Evolutionary conservation across 2,888 invertebrate species (phyloP).

Genomic region (Pristionchus entomophagus): DNA sequence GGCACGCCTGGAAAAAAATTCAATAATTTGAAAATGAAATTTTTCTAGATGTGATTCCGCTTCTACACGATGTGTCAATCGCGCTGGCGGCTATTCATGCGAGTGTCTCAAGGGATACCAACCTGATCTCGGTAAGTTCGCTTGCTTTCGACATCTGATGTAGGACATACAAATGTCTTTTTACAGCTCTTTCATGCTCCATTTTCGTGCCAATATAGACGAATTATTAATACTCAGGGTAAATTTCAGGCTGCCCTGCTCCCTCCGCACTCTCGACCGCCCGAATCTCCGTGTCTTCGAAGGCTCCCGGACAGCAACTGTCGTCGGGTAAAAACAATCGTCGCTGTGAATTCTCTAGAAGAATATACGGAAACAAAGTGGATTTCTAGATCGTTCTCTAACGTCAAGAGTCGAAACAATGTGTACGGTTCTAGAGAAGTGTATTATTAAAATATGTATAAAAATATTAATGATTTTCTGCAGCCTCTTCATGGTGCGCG

Average conservation of each 20-base stretch:
- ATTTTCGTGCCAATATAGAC: too few relatives aligned
- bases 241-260: constrained; percentile 46
- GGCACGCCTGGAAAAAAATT: background rate
- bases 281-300: constrained; percentile 48
- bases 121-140: constrained; percentile 70
- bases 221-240: too few relatives aligned
- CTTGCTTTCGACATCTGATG: too few relatives aligned
- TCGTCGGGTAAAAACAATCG: background rate
- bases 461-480: background rate
- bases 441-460: background rate
- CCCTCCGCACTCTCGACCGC: constrained; percentile 45
- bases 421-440: too few relatives aligned
- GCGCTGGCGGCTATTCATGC: constrained; percentile 74
- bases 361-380: background rate
- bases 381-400: background rate
- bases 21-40: background rate
- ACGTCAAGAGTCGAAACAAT: too few relatives aligned
- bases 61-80: constrained; percentile 71
- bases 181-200: too few relatives aligned
- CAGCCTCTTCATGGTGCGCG: constrained; percentile 54
- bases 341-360: background rate
- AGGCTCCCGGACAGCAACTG: constrained; percentile 6
- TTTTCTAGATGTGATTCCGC: constrained; percentile 21
- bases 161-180: too few relatives aligned
- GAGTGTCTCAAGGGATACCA: constrained; percentile 72